Percentiles rank a stretch among this genome's conserved stretches.
Conservation (phyloP, 2,888 invertebrate genomes). For the Aphodius sticticus region DNA sequence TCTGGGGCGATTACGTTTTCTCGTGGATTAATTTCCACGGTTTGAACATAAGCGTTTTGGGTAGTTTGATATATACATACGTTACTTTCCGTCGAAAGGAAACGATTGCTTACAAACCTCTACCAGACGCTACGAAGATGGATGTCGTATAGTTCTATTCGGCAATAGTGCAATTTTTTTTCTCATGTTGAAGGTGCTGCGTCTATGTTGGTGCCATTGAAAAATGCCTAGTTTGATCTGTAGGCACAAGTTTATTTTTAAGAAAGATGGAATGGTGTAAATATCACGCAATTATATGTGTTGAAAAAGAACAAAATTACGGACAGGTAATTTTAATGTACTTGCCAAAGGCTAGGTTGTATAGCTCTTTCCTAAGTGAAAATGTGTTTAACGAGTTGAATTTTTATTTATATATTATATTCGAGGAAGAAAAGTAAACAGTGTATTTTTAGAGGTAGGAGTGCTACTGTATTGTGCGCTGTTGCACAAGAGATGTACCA, state of each 20-base stretch:
- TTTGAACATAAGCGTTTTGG: constrained; percentile 91
- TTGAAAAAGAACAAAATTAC: not conserved
- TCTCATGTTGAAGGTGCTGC: not conserved
- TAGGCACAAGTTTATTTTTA: not conserved
- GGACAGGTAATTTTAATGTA: constrained; percentile 4
- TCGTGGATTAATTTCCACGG: constrained; percentile 94
- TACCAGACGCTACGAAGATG: constrained; percentile 53
- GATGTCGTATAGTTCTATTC: constrained; percentile 57
- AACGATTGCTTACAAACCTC: constrained; percentile 50
- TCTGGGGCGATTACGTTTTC: constrained; percentile 98
- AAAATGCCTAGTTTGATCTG: not conserved
- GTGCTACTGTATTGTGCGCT: not conserved
- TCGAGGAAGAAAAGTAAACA: not conserved
- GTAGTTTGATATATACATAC: constrained; percentile 86
- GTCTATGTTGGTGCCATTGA: constrained; percentile 7
- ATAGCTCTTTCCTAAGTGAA: constrained; percentile 4
- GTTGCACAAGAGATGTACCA: not conserved
- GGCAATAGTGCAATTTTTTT: constrained; percentile 10
- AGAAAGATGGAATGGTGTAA: not conserved
- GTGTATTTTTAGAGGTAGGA: not conserved
- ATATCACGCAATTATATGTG: not conserved
- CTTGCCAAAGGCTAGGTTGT: not conserved
- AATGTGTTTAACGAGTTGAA: not conserved
- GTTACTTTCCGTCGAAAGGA: constrained; percentile 80
- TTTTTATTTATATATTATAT: not conserved